These are phyloP conservation scores for Tromatobia lineatoria DNA, from an alignment of 2,888 invertebrate genomes.

Conservation along the genomic window DNA sequence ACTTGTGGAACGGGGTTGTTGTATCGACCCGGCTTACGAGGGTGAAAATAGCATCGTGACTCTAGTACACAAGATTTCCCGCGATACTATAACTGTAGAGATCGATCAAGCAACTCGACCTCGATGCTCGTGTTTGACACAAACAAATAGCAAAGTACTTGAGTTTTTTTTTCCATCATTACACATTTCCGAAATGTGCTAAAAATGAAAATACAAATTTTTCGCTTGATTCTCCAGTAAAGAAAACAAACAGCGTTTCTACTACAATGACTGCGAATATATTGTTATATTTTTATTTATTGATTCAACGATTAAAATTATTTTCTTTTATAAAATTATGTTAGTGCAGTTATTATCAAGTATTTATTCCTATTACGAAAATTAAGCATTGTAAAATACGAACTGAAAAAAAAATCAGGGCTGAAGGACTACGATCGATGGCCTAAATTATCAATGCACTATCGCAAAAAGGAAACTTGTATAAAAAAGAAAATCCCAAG, in stretches of 20 bases:
- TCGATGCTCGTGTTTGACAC: conserved; percentile 36
- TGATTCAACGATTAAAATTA: neutral
- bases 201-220: neutral
- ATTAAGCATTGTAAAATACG: no score
- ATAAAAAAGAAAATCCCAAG: no score
- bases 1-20: conserved; percentile 41
- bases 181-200: neutral
- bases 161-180: neutral
- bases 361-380: no score
- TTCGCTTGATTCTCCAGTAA: no score
- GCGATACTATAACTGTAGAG: conserved; percentile 44
- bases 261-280: no score
- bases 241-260: no score
- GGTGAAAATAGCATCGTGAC: conserved; percentile 55
- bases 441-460: no score
- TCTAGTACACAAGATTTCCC: conserved; percentile 51
- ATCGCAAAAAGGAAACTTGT: no score
- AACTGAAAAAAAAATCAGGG: no score
- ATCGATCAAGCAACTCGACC: conserved; percentile 58
- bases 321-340: no score
- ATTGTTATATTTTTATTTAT: neutral
- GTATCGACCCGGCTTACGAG: conserved; percentile 53
- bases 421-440: no score
- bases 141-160: neutral
- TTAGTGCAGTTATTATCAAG: no score